Evolutionary conservation across 1,140 invertebrate species (phyloP).

Genomic region (Drosophila kanapiae): DNA sequence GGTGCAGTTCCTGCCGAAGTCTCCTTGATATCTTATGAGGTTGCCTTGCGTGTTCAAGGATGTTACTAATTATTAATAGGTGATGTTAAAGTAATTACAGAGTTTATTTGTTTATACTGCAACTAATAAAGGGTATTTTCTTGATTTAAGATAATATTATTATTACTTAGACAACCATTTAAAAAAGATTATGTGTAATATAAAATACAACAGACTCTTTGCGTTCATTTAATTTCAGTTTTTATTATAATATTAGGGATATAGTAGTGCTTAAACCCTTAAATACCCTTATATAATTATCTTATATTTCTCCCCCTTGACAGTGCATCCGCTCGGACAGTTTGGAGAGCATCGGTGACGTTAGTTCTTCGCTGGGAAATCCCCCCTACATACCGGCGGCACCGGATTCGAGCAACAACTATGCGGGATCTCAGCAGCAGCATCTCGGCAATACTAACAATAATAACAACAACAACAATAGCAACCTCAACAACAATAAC

Average conservation of each 20-base stretch:
- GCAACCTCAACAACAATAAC: conserved; percentile 69
- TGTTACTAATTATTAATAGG: background rate
- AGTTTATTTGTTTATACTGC: background rate
- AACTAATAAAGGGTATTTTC: too few relatives aligned
- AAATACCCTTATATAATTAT: background rate
- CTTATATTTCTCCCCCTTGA: background rate
- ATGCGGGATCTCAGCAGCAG: conserved; percentile 75
- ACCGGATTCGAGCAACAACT: conserved; percentile 57
- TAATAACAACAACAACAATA: conserved; percentile 46
- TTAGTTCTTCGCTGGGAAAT: conserved; percentile 79
- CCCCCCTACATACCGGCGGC: conserved; percentile 76
- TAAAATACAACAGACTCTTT: too few relatives aligned
- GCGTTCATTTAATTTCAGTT: too few relatives aligned
- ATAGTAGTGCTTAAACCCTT: background rate
- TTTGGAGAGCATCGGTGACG: conserved; percentile 83
- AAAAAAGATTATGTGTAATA: too few relatives aligned
- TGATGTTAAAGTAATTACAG: background rate
- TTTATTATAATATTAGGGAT: too few relatives aligned
- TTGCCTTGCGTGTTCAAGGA: conserved; percentile 2
- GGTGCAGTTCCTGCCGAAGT: background rate
- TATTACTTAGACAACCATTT: too few relatives aligned
- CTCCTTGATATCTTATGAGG: background rate
- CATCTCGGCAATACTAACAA: conserved; percentile 57
- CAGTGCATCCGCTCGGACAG: conserved; percentile 84
- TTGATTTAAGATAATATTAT: too few relatives aligned